Evolutionary conservation across 2,797 vertebrate genomes (phyloP).

Genomic region (Heterohyrax brucei): DNA sequence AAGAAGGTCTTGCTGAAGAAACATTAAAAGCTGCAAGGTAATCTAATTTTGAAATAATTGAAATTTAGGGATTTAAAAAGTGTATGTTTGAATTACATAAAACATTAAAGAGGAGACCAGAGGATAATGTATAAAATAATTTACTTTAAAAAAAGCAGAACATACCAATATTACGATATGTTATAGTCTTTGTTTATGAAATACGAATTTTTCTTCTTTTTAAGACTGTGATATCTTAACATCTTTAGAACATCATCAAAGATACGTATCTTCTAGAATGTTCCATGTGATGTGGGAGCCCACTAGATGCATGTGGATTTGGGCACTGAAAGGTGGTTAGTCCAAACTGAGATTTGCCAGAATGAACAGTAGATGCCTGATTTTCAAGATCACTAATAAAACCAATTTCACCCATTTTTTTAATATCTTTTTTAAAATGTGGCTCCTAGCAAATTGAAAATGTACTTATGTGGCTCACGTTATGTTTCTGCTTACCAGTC

Average conservation of each 20-base stretch:
- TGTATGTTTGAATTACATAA: background rate
- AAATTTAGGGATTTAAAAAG: conserved; percentile 42
- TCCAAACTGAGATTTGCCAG: background rate
- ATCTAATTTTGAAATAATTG: conserved; percentile 39
- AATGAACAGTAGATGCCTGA: background rate
- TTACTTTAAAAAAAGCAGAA: background rate
- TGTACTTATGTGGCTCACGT: background rate
- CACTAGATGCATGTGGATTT: too few relatives aligned
- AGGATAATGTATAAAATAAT: background rate
- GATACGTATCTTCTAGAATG: background rate
- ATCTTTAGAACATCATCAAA: conserved; percentile 21
- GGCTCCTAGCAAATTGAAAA: background rate
- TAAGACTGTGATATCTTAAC: conserved; percentile 19
- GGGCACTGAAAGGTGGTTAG: background rate
- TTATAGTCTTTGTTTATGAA: conserved; percentile 32
- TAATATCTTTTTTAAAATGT: background rate
- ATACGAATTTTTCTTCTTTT: background rate
- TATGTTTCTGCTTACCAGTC: background rate
- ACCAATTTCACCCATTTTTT: background rate
- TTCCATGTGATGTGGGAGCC: background rate
- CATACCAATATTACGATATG: conserved; percentile 6
- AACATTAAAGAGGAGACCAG: background rate
- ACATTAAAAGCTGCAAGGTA: conserved; percentile 97
- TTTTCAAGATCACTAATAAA: conserved; percentile 43
- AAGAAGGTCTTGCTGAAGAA: conserved; percentile 97